Evolutionary conservation across 2,797 vertebrate species (phyloP), one percentile per base, ranked within the genome.

Genomic region (Crypturellus tataupa): DNA sequence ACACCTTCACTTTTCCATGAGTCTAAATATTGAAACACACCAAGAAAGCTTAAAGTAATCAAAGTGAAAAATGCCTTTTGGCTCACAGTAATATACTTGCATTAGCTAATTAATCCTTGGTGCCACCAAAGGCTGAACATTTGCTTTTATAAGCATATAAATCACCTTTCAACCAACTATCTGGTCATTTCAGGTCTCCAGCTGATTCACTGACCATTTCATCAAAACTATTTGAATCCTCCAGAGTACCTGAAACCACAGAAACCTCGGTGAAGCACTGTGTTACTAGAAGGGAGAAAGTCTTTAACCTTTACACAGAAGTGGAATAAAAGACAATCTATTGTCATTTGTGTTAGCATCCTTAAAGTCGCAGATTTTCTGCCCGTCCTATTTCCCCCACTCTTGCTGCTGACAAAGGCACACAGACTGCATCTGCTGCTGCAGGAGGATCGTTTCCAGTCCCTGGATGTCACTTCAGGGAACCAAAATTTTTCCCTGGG

Each of bases 31-130:
- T 16, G 25, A 94, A 91, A 91, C 23, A 68, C 8, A 71, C 80
- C 75, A 77, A 56, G 42, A 72, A 79, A 77, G 44, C 56, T 80
- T 65, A 3, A 80, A 87, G 40, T 33, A 90, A 95, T 87, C 53
- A 55, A 85, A 86, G 53, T 71, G 71, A 87, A 91, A 56, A 82
- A 68, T 10, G 49, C 29, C 40, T 82, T 92, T 93, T 93, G 84
- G 60, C 88, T 94, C 78, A 42, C 75, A 80, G 60, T 37, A 75
- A 64, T 92, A 89, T 53, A 73, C 47, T 64, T 87, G 71, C 40
- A 82, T 94, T 92, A 96, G 40, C 31, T 80, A 93, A 95, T 89
- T 94, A 81, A 33, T 87, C 71, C 56, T 77, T 87, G 75, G 85
- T 71, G 65, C 62, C 71, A 37, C 1, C 10, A 77, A 70, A 82